A percentile compares a stretch with the other conserved stretches of the same genome.
Evolutionary conservation across 2,797 vertebrate genomes (phyloP).

Genomic region (Danionella dracula): DNA sequence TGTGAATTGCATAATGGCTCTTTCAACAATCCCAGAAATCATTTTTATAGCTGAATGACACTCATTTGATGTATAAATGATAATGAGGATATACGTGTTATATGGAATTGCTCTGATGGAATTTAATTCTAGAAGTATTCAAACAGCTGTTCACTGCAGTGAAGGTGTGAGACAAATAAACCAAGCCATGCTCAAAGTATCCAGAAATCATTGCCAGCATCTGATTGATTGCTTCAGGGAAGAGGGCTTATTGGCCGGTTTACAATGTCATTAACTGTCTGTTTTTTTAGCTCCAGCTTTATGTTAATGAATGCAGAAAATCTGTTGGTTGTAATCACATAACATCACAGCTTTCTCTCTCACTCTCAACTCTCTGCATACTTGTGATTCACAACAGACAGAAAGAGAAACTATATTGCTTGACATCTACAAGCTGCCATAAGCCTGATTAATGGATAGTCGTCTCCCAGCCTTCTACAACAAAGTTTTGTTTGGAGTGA

Average conservation of each 20-base stretch:
- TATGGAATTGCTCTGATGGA: slow-evolving; percentile 47
- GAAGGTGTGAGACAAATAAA: slow-evolving; percentile 43
- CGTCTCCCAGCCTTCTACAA: slow-evolving; percentile 43
- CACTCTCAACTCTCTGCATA: slow-evolving; percentile 22
- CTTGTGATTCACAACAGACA: slow-evolving; percentile 27
- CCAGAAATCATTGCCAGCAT: slow-evolving; percentile 48
- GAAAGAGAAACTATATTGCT: slow-evolving; percentile 45
- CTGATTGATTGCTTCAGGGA: slow-evolving; percentile 57
- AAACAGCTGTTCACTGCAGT: slow-evolving; percentile 43
- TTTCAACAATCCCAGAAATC: slow-evolving; percentile 22
- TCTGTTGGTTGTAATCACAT: slow-evolving; percentile 56
- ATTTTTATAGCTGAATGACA: slow-evolving; percentile 26
- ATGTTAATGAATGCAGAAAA: slow-evolving; percentile 59
- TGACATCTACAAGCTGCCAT: slow-evolving; percentile 48
- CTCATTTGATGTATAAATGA: slow-evolving; percentile 44
- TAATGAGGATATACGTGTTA: slow-evolving; percentile 31
- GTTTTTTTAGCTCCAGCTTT: slow-evolving; percentile 47
- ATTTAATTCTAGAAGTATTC: slow-evolving; percentile 48
- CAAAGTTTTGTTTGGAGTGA: slow-evolving; percentile 48
- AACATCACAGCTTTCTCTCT: slow-evolving; percentile 37
- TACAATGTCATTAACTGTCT: slow-evolving; percentile 55
- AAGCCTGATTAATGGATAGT: slow-evolving; percentile 49
- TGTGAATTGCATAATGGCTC: slow-evolving; percentile 13
- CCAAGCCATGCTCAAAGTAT: slow-evolving; percentile 38
- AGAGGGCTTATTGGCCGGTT: slow-evolving; percentile 54